These are phyloP conservation scores for Dicranocentrus wangi DNA, from an alignment of 2,888 invertebrate species.

Conservation along the genomic window DNA sequence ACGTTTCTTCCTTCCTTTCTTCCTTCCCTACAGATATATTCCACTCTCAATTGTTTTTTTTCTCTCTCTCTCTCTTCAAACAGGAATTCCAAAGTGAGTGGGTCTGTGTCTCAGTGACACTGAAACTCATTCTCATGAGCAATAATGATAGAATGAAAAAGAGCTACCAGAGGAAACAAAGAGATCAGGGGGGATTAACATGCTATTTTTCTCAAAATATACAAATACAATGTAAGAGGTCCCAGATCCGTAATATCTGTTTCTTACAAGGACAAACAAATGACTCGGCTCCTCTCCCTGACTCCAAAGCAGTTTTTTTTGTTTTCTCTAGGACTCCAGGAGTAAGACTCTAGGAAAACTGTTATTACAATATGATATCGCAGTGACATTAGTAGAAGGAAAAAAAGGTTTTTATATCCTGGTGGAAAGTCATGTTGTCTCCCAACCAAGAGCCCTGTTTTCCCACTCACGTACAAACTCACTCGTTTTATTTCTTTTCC, in stretches of 20 bases:
- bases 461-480: slow-evolving; percentile 66
- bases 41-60: slow-evolving; percentile 34
- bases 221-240: slow-evolving; percentile 67
- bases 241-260: slow-evolving; percentile 71
- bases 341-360: slow-evolving; percentile 15
- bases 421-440: slow-evolving; percentile 53
- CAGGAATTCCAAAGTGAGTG: neutral
- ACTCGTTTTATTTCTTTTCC: slow-evolving; percentile 64
- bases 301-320: slow-evolving; percentile 5
- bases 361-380: slow-evolving; percentile 58
- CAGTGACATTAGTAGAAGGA: slow-evolving; percentile 12
- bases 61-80: slow-evolving; percentile 2
- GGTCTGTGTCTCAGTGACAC: neutral
- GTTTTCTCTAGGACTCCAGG: slow-evolving; percentile 12
- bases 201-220: slow-evolving; percentile 37
- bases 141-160: slow-evolving; percentile 46
- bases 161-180: slow-evolving; percentile 3
- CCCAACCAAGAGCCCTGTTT: slow-evolving; percentile 49
- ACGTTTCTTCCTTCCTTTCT: neutral
- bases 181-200: slow-evolving; percentile 61
- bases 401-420: neutral
- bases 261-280: slow-evolving; percentile 63
- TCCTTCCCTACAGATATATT: slow-evolving; percentile 17
- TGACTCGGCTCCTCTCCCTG: slow-evolving; percentile 49
- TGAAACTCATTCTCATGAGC: slow-evolving; percentile 25